These are phyloP conservation scores for Brenthis ino DNA, from an alignment of 2,888 invertebrate species.

Conservation along the genomic window DNA sequence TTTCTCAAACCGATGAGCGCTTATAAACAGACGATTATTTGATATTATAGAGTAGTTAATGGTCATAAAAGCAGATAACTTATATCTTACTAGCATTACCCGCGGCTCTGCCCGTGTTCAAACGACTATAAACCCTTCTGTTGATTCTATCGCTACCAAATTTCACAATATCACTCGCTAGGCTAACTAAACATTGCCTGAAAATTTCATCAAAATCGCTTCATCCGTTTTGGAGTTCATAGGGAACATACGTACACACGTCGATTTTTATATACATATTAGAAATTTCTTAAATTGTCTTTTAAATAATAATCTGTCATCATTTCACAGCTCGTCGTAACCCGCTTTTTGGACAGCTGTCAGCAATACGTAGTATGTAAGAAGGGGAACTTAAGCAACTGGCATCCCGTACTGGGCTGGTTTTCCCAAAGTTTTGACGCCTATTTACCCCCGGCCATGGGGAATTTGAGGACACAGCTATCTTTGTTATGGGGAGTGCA, in stretches of 20 bases:
- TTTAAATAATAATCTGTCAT: background rate
- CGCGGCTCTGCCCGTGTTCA: no score
- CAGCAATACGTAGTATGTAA: constrained; percentile 96
- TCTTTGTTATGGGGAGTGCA: constrained; percentile 86
- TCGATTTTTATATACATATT: background rate
- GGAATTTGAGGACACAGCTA: constrained; percentile 86
- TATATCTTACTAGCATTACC: no score
- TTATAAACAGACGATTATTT: no score
- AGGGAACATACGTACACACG: background rate
- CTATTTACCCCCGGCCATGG: constrained; percentile 87
- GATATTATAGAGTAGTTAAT: no score
- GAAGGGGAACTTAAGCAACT: constrained; percentile 95
- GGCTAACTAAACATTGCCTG: no score
- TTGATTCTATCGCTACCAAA: no score
- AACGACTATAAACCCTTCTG: no score
- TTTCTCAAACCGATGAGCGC: no score
- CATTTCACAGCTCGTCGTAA: constrained; percentile 88
- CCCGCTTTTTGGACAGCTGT: constrained; percentile 93
- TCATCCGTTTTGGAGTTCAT: no score
- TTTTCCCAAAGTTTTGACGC: constrained; percentile 89
- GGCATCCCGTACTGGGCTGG: constrained; percentile 99
- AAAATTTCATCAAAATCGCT: no score
- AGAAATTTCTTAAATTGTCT: background rate
- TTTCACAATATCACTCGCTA: no score
- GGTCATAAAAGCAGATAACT: no score